phyloP scores from a whole-genome alignment of 2,113 vertebrate genomes.

The Calypte anna region DNA sequence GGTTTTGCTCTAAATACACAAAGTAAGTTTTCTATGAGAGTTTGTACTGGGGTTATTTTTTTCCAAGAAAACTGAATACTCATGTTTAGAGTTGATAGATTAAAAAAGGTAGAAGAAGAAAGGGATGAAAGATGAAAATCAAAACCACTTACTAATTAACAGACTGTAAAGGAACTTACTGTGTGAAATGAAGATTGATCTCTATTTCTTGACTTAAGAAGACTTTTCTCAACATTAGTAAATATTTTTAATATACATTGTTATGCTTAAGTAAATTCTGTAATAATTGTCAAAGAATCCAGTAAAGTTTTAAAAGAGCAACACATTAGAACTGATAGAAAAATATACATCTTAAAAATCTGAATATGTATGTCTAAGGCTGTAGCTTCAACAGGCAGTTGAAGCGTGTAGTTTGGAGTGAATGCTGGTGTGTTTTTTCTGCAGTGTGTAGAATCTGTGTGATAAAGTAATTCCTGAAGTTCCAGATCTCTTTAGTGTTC shows the following conservation, averaged over 20 bases:
- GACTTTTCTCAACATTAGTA: neutral
- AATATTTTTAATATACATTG: fast-evolving
- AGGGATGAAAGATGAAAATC: neutral
- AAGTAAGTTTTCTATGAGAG: neutral
- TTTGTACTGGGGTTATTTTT: neutral
- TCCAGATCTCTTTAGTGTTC: neutral
- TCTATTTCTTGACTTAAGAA: neutral
- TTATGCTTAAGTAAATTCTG: neutral
- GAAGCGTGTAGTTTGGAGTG: neutral
- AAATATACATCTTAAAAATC: neutral
- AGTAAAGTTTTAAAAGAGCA: neutral
- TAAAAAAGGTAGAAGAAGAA: neutral
- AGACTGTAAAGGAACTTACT: neutral
- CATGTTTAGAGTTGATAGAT: neutral
- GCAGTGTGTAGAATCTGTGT: neutral
- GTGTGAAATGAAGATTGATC: neutral
- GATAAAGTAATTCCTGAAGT: neutral
- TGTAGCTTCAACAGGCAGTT: neutral
- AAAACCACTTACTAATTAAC: neutral
- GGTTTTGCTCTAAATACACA: neutral
- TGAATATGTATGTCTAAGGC: fast-evolving
- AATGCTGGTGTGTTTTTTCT: neutral
- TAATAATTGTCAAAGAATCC: neutral
- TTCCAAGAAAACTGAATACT: neutral
- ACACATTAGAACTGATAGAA: neutral